Evolutionary conservation across 1,140 invertebrate genomes (phyloP), one percentile per base, ranked within the genome.

Genomic region (Drosophila nikananu): DNA sequence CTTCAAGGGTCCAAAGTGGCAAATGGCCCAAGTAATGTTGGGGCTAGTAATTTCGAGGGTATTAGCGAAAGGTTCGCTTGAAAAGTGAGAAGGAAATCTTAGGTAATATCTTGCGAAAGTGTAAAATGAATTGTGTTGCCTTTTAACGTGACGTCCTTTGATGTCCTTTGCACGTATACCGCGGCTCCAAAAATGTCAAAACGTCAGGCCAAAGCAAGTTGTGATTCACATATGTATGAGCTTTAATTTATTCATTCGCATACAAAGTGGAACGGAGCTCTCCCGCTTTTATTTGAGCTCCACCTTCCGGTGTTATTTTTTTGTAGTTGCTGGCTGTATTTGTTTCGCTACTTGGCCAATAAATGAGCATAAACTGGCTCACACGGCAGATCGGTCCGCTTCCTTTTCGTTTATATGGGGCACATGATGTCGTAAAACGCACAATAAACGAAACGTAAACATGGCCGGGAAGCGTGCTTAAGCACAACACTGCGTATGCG

Each of bases 371-470:
- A 76, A 72, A 65, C 70, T 66, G 60, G 49, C 63, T 64, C 55
- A 58, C 42, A 60, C 70, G 27, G 63, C 51, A 58, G 62, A 65
- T 42, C 60, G 55, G 19, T 48, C 21, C 35, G 23, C 52, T 49
- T 55, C n/a, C 27, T 27, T 10, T 44, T 15, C 67, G 58, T 90
- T 86, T 91, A 87, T 91, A 80, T 77, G 76, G 61, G 49, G 79
- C 75, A 90, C 86, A 84, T 83, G 63, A 74, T 71, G 86, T 89
- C 86, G 86, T 89, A 90, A 90, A 90, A 77, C 62, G 46, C 71
- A 90, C 86, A 84, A 89, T 89, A 89, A 89, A 89, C 86, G 70
- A 86, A 89, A 79, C 81, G 81, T 82, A 73, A 84, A 84, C 76
- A 83, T 44, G 71, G 46, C 55, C 17, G 62, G 57, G 54, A 52